Percentiles rank a stretch among this genome's conserved stretches.
phyloP scores from a whole-genome alignment of 2,888 invertebrate species.

The Furcula furcula region DNA sequence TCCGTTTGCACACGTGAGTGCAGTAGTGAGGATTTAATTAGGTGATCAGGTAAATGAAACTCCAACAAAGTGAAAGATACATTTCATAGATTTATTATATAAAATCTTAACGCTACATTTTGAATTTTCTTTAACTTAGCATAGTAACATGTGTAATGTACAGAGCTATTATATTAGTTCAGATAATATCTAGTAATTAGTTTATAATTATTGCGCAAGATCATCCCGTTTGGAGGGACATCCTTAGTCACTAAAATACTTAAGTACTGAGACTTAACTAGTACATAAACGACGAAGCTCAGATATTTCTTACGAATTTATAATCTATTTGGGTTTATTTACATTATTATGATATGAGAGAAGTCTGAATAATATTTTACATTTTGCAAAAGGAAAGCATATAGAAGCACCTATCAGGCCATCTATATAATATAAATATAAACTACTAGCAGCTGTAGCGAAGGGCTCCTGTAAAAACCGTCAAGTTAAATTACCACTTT shows the following conservation, averaged over 20 bases:
- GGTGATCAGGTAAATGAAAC: slow-evolving; percentile 42
- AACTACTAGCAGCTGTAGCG: slow-evolving; percentile 36
- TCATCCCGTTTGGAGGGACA: slow-evolving; percentile 52
- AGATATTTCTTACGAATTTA: slow-evolving; percentile 75
- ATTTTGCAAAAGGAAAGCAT: slow-evolving; percentile 58
- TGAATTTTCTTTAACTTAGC: slow-evolving; percentile 68
- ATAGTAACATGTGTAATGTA: slow-evolving; percentile 80
- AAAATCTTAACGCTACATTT: slow-evolving; percentile 79
- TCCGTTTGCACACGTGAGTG: too few species aligned
- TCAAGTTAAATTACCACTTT: slow-evolving; percentile 28
- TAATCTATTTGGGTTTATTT: slow-evolving; percentile 65
- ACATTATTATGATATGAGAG: slow-evolving; percentile 77
- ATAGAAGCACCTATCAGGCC: slow-evolving; percentile 60
- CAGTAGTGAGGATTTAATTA: too few species aligned
- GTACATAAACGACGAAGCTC: slow-evolving; percentile 77
- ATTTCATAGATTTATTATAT: slow-evolving; percentile 81
- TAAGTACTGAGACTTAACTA: slow-evolving; percentile 69
- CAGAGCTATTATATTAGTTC: slow-evolving; percentile 75
- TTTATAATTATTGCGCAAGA: slow-evolving; percentile 80
- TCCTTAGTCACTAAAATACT: slow-evolving; percentile 67
- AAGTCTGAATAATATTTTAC: slow-evolving; percentile 56
- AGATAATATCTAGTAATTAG: slow-evolving; percentile 74
- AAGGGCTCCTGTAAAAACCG: slow-evolving; percentile 29
- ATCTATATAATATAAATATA: slow-evolving; percentile 37
- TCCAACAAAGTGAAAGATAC: slow-evolving; percentile 60